These are phyloP conservation scores for Phengaris alcon DNA, from an alignment of 2,888 invertebrate species.

Conservation along the genomic window DNA sequence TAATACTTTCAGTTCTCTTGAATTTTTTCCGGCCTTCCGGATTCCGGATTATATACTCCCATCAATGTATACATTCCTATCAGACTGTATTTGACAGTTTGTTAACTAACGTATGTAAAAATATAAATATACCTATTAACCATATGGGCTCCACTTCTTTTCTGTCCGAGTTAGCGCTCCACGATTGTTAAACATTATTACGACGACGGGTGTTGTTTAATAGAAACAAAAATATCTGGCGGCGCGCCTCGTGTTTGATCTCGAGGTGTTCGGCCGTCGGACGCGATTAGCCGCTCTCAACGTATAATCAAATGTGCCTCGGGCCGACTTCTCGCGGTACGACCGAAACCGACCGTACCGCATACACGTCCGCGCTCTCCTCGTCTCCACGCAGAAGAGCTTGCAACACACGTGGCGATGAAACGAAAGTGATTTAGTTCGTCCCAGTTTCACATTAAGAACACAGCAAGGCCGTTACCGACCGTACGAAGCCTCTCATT, in stretches of 20 bases:
- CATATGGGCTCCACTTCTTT: conserved; percentile 46
- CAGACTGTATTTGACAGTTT: too few species aligned
- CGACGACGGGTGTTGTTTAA: conserved; percentile 80
- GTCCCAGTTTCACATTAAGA: conserved; percentile 45
- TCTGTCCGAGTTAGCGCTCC: conserved; percentile 76
- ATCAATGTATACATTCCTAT: too few species aligned
- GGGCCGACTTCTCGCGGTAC: conserved; percentile 55
- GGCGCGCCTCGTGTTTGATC: conserved; percentile 80
- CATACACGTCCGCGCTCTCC: conserved; percentile 49
- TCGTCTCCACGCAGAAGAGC: not conserved
- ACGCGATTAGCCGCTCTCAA: conserved; percentile 79
- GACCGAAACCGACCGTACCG: conserved; percentile 37
- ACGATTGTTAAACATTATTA: conserved; percentile 81
- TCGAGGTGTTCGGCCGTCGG: conserved; percentile 80
- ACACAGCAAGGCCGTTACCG: conserved; percentile 63
- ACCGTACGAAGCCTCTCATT: conserved; percentile 76
- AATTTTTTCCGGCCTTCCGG: too few species aligned
- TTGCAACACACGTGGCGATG: conserved; percentile 33
- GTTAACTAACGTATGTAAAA: too few species aligned
- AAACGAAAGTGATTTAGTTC: conserved; percentile 15
- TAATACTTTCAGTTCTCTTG: too few species aligned
- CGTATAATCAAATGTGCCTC: conserved; percentile 79
- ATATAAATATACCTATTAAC: not conserved
- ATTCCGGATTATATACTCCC: too few species aligned
- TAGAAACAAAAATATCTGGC: conserved; percentile 80